Base-by-base conservation (phyloP, 2,888 invertebrate genomes). In the Calliopum simillimum region DNA sequence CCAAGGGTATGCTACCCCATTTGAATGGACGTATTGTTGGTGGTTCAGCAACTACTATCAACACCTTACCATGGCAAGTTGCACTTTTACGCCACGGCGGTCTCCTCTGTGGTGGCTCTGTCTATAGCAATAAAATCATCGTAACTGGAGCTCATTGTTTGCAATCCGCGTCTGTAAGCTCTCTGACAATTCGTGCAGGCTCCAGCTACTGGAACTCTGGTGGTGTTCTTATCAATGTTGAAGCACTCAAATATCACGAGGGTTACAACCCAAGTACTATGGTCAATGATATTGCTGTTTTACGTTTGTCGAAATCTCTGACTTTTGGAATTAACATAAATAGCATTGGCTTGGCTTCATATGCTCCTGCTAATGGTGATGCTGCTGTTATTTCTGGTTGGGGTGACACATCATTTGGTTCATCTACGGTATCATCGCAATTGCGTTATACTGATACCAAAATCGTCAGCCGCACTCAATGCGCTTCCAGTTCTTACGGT, bases 141-240 rank as follows among this genome's bases (percentile, higher is more conserved):
- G 71, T 91, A 1, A 91, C 90, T 1, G 90, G 90, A n/a, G 91
- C 90, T 4, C 90, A 91, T 77, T 91, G 91, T 75, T 84, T 84
- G 63, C 69, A 86, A 56, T 51, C 51, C 19, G 67, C 55, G 0
- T 25, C 73, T 2, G 66, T 56, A 8, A 64, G 70, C 2, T 43
- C 16, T 0, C 41, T 77, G 33, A 71, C 33, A 13, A 43, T 77
- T 1, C 77, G 77, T 44, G 75, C 73, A 59, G 77, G 77, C 19
- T 76, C 77, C 12, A 85, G 87, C 0, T 86, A 82, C 51, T 85
- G 80, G 71, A 78, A 71, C 63, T 70, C 69, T 23, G 79, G 78
- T 51, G 81, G 81, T 21, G 88, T 88, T 0, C 74, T 89, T 0
- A 74, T 74, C 14, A 11, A 33, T 1, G 74, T 78, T 11, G 33